Evolutionary conservation across 2,797 vertebrate genomes (phyloP).

Genomic region (Cebuella pygmaea): DNA sequence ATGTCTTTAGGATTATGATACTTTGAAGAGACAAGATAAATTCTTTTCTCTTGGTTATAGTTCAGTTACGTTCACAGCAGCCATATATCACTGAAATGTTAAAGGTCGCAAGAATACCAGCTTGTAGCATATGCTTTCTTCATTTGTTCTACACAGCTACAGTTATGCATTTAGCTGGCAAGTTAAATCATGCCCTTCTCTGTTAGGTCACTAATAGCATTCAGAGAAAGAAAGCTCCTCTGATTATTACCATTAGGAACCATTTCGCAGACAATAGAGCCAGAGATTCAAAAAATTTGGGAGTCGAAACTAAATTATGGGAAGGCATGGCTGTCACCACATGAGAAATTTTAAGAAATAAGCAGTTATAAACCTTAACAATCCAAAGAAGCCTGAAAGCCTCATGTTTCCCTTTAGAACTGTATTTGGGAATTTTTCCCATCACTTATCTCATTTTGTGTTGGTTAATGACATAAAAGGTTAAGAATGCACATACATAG

Average conservation of each 20-base stretch:
- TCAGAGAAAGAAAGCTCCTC: slow-evolving; percentile 17
- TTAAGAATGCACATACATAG: neutral
- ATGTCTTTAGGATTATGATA: slow-evolving; percentile 33
- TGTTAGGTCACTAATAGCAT: slow-evolving; percentile 19
- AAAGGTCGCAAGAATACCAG: slow-evolving; percentile 25
- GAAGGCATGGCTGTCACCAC: neutral
- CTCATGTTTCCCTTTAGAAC: neutral
- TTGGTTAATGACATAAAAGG: neutral
- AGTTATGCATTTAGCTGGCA: neutral
- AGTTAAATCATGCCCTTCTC: slow-evolving; percentile 23
- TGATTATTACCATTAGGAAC: slow-evolving; percentile 38
- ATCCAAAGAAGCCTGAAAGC: neutral
- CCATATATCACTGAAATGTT: slow-evolving; percentile 38
- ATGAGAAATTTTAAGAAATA: slow-evolving; percentile 23
- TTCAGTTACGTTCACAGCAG: slow-evolving; percentile 26
- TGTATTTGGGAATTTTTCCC: neutral
- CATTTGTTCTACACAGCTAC: slow-evolving; percentile 9
- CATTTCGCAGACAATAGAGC: slow-evolving; percentile 42
- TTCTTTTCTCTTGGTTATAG: slow-evolving; percentile 65
- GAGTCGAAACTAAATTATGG: slow-evolving; percentile 11
- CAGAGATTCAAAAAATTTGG: neutral
- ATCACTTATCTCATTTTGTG: neutral
- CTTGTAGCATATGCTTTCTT: neutral
- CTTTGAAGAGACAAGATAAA: slow-evolving; percentile 67
- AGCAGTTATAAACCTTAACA: neutral